Evolutionary conservation across 2,113 vertebrate species (phyloP), one percentile per base, ranked within the genome.

Genomic region (Ictalurus furcatus): DNA sequence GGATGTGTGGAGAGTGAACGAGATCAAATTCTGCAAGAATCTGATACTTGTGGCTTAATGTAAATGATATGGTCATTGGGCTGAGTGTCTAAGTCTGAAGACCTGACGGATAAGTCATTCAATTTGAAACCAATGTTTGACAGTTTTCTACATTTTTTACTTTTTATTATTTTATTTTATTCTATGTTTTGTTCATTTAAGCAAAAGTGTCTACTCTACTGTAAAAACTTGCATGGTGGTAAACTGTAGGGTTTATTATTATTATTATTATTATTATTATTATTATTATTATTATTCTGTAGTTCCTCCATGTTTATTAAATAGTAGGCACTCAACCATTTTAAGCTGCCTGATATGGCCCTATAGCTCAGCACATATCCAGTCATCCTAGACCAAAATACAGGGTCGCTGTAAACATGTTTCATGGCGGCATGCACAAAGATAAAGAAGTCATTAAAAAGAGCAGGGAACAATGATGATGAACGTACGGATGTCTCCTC

Each of bases 381-480:
- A 89, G 17, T 76, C 81, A 85, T 17, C 30, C 8, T 58, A 61
- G 69, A 28, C 65, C 30, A 59, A 71, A 86, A 44, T 63, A 76
- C 73, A 87, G 14, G 52, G 59, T 84, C 61, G 48, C 67, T 83
- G 89, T 89, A 89, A 87, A 90, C 79, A 89, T 85, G 88, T 90
- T 81, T 88, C 59, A 89, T 90, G 83, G 71, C n/a, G 78, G 44
- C 52, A 63, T 65, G 48, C 40, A 67, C 85, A 61, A 86, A 85
- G 85, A 92, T 91, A 83, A 90, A 92, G 81, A 89, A 91, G 88
- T 86, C 87, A 90, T 90, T 90, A 88, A 85, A 90, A 92, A 86
- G 44, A 71, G 44, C 37, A 52, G 17, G 52, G 40, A 69, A 58
- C 87, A 17, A 87, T 74, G 54, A 78, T 83, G 89, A 89, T 85